Conservation (phyloP, 2,113 vertebrate species). For the Lepidothrix coronata region DNA sequence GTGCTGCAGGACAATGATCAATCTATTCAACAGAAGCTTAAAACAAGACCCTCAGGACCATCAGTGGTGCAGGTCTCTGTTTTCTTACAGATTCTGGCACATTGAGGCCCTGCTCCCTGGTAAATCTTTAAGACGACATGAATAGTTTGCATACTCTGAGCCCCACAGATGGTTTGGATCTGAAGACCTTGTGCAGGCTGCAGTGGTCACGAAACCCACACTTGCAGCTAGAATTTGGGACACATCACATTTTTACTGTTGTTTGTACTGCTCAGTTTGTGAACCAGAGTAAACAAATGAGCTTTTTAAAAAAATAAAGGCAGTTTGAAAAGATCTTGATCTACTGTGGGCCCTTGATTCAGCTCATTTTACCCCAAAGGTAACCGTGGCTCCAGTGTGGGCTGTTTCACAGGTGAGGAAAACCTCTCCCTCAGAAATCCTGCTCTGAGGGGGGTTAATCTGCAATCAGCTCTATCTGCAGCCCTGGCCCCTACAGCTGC, state of each 20-base stretch:
- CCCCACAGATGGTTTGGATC: slow-evolving; percentile 52
- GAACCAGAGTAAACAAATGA: slow-evolving; percentile 10
- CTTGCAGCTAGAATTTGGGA: slow-evolving; percentile 19
- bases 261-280: not conserved
- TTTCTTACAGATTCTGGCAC: slow-evolving; percentile 19
- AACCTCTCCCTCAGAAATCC: not conserved
- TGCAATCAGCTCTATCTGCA: not conserved
- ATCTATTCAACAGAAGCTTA: slow-evolving; percentile 25
- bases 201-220: slow-evolving; percentile 29
- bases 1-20: slow-evolving; percentile 24
- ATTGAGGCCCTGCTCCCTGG: not conserved
- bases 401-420: not conserved
- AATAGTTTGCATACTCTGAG: slow-evolving; percentile 29
- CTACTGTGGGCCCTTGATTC: not conserved
- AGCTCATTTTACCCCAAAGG: not conserved
- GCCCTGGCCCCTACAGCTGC: not conserved
- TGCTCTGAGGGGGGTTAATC: not conserved
- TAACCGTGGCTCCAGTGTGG: fast-evolving
- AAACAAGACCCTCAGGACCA: slow-evolving; percentile 37
- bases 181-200: slow-evolving; percentile 7
- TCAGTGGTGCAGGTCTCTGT: slow-evolving; percentile 13
- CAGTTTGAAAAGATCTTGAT: not conserved
- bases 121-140: slow-evolving; percentile 38
- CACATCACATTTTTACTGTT: slow-evolving; percentile 14
- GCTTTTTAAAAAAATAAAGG: not conserved